These are phyloP conservation scores for Chironomus striatipennis DNA, from an alignment of 1,140 invertebrate genomes.

Conservation along the genomic window DNA sequence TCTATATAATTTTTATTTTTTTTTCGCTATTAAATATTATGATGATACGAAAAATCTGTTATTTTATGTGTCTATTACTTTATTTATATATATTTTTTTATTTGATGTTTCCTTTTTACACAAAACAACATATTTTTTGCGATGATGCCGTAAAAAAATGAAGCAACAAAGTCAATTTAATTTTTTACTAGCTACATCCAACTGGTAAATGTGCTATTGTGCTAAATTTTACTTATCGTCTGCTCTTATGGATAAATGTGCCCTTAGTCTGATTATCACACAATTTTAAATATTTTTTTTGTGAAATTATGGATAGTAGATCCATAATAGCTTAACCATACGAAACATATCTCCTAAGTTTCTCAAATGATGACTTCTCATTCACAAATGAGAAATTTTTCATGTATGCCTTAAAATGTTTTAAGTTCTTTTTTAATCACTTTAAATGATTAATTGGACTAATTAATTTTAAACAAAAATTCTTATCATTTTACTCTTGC, in stretches of 20 bases:
- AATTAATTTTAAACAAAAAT: background rate
- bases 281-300: no score
- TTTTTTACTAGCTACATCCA: background rate
- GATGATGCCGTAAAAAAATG: background rate
- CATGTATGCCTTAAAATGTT: no score
- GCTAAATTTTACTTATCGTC: background rate
- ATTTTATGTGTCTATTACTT: conserved; percentile 17
- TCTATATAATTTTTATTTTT: background rate
- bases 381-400: no score
- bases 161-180: conserved; percentile 10
- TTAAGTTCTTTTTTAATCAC: no score
- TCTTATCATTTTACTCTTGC: no score
- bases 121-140: conserved; percentile 4
- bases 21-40: conserved; percentile 19
- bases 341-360: no score
- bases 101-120: conserved; percentile 15
- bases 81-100: conserved; percentile 10
- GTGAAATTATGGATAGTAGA: no score
- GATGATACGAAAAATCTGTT: conserved; percentile 21
- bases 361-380: no score
- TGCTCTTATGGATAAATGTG: background rate
- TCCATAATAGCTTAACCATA: no score
- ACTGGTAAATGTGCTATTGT: background rate
- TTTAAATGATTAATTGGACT: no score
- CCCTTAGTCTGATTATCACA: no score